A percentile compares a stretch with the other conserved stretches of the same genome.
These are phyloP conservation scores for Phocoena phocoena DNA, from an alignment of 2,113 vertebrate species.

Conservation along the genomic window DNA sequence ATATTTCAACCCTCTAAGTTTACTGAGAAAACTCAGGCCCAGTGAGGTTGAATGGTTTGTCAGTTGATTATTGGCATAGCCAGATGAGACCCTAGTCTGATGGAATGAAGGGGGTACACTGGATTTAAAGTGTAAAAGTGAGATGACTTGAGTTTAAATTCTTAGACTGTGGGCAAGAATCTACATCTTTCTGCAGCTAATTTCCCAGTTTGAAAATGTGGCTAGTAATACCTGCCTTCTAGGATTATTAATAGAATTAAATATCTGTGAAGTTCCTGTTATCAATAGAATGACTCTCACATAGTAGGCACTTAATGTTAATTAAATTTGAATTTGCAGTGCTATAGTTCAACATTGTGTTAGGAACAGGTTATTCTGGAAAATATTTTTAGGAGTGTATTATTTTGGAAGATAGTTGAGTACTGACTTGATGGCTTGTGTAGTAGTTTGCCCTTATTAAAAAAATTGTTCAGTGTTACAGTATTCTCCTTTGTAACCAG, in stretches of 20 bases:
- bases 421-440: neutral
- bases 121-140: neutral
- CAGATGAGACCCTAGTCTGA: neutral
- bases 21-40: neutral
- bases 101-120: neutral
- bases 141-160: neutral
- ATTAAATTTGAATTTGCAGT: constrained; percentile 25
- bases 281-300: neutral
- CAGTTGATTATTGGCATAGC: neutral
- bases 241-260: constrained; percentile 13
- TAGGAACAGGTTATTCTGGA: neutral
- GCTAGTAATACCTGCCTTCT: neutral
- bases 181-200: neutral
- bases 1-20: neutral
- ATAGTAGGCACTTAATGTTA: neutral
- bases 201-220: neutral
- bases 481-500: neutral
- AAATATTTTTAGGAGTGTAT: constrained; percentile 25
- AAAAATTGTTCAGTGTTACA: neutral
- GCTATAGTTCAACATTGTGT: neutral
- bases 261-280: neutral
- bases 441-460: neutral
- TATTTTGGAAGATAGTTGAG: neutral
- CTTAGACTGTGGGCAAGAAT: neutral
- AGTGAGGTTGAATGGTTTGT: neutral